Evolutionary conservation across 2,888 invertebrate genomes (phyloP).

Genomic region (Thecophora atra): DNA sequence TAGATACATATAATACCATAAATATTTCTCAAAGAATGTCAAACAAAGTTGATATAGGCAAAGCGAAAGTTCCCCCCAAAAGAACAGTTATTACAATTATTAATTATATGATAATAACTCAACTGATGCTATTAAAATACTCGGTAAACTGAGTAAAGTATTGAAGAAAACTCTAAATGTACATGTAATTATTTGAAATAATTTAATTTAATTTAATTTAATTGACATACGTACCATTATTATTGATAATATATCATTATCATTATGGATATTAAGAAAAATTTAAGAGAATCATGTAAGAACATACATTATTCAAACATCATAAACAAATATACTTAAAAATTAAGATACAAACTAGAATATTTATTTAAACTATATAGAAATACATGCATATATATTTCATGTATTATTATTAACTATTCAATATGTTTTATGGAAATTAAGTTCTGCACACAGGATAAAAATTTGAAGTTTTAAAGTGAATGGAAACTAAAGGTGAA

Average conservation of each 20-base stretch:
- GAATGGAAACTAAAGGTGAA: too few relatives aligned
- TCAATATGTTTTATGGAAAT: too few relatives aligned
- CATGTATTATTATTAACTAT: too few relatives aligned
- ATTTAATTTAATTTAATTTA: background rate
- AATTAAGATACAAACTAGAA: slow-evolving; percentile 13
- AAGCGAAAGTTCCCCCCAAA: background rate
- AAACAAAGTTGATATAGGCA: background rate
- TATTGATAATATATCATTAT: slow-evolving; percentile 18
- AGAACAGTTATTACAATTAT: background rate
- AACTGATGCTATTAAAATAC: slow-evolving; percentile 4
- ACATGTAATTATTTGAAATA: background rate
- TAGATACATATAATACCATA: background rate
- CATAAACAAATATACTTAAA: slow-evolving; percentile 19
- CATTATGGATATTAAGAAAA: slow-evolving; percentile 27
- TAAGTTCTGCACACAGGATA: too few relatives aligned
- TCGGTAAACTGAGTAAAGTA: slow-evolving; percentile 10
- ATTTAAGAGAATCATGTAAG: slow-evolving; percentile 27
- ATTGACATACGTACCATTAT: too few relatives aligned
- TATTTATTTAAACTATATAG: slow-evolving; percentile 45
- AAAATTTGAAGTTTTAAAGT: too few relatives aligned
- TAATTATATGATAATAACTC: background rate
- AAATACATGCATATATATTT: background rate
- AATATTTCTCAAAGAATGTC: background rate
- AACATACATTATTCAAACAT: slow-evolving; percentile 30
- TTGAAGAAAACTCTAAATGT: slow-evolving; percentile 12